A percentile compares a stretch with the other conserved stretches of the same genome.
phyloP scores from a whole-genome alignment of 2,113 vertebrate species.

The Bagarius yarrelli region DNA sequence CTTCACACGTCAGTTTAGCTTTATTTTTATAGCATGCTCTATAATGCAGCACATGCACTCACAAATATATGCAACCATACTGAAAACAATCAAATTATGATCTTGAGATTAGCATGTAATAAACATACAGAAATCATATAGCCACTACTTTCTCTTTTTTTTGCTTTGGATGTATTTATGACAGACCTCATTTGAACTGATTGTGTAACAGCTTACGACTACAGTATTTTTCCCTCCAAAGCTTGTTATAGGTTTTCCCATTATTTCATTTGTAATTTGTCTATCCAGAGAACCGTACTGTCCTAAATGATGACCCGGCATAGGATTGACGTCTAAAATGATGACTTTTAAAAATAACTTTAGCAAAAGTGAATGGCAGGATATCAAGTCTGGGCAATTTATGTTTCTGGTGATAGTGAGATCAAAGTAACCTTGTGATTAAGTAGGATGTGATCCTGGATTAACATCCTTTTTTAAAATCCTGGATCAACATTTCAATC shows the following conservation, averaged over 20 bases:
- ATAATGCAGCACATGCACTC: neutral
- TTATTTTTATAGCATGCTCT: conserved; percentile 28
- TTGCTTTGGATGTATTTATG: neutral
- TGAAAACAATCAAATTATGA: neutral
- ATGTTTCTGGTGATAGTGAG: neutral
- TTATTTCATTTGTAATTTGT: neutral
- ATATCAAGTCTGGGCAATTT: neutral
- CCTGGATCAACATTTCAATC: too few relatives aligned
- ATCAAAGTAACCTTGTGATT: neutral
- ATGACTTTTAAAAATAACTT: neutral
- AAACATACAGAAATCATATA: neutral
- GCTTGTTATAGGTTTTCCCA: neutral
- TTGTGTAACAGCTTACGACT: neutral
- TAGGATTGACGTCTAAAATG: neutral
- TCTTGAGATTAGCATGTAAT: neutral
- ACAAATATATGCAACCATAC: neutral
- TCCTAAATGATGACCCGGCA: too few relatives aligned
- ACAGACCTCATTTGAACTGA: neutral
- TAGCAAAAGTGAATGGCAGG: neutral
- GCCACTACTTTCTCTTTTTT: neutral
- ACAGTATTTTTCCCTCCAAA: neutral
- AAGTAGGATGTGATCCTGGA: too few relatives aligned
- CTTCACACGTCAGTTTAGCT: conserved; percentile 14
- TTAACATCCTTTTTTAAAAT: too few relatives aligned
- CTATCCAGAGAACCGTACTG: neutral